Percentiles rank a stretch among this genome's conserved stretches.
phyloP scores from a whole-genome alignment of 2,797 vertebrate genomes.

The Cuniculus paca region DNA sequence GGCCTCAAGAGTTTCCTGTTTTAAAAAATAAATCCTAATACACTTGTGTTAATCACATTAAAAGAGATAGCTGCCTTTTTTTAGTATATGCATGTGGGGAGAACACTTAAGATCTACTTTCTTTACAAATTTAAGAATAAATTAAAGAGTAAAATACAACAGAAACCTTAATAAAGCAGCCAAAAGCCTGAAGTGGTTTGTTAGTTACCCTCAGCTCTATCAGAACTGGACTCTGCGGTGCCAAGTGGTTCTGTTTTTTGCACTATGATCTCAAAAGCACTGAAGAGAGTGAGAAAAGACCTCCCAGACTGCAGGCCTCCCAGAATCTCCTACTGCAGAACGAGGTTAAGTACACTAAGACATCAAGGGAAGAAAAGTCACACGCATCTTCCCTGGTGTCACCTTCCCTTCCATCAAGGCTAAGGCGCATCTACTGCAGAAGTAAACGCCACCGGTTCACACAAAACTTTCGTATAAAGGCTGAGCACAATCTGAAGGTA shows the following conservation, averaged over 20 bases:
- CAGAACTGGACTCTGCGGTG: background rate
- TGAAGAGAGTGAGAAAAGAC: background rate
- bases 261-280: background rate
- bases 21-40: constrained; percentile 17
- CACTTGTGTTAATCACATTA: background rate
- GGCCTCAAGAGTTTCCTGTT: background rate
- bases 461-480: background rate
- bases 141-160: background rate
- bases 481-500: background rate
- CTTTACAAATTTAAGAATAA: background rate
- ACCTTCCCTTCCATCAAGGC: background rate
- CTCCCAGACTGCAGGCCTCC: background rate
- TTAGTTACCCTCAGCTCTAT: background rate
- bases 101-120: background rate
- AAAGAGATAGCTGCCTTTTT: background rate
- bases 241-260: background rate
- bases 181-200: background rate
- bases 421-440: background rate
- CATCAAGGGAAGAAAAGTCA: background rate
- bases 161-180: background rate
- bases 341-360: background rate
- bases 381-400: background rate
- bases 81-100: background rate
- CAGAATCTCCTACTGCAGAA: background rate
- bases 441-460: background rate